A percentile compares a stretch with the other conserved stretches of the same genome.
Evolutionary conservation across 1,140 invertebrate species (phyloP).

Genomic region (Psix sp.): DNA sequence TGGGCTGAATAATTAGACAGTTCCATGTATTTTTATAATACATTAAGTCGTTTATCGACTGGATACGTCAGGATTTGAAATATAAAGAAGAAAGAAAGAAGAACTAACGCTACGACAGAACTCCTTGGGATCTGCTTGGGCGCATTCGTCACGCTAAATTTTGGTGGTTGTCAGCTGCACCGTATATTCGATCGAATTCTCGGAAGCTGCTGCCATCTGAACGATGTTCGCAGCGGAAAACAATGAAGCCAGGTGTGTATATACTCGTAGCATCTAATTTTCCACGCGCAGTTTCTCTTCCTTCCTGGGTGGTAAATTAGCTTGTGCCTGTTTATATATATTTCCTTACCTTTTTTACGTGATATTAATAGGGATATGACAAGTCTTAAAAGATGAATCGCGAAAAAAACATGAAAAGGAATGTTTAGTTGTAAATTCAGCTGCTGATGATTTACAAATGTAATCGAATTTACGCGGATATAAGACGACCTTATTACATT

Average conservation of each 20-base stretch:
- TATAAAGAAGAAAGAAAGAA: conserved; percentile 44
- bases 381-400: conserved; percentile 23
- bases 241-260: conserved; percentile 10
- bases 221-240: conserved; percentile 30
- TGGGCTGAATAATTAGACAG: conserved; percentile 38
- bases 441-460: conserved; percentile 10
- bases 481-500: no score
- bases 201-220: conserved; percentile 57
- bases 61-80: conserved; percentile 42
- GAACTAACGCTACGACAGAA: conserved; percentile 32
- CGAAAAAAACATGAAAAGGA: conserved; percentile 20
- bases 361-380: conserved; percentile 25
- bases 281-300: conserved; percentile 41
- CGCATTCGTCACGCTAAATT: conserved; percentile 51
- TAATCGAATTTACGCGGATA: not conserved
- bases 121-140: conserved; percentile 33
- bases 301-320: conserved; percentile 49
- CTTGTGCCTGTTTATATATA: conserved; percentile 16
- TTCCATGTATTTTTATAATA: conserved; percentile 56
- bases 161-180: conserved; percentile 16
- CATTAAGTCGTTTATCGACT: conserved; percentile 57
- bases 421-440: conserved; percentile 28
- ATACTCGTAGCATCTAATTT: conserved; percentile 23
- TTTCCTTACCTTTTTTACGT: not conserved
- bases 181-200: conserved; percentile 14